Base-by-base conservation (phyloP, 2,113 vertebrate species). In the Ptyas mucosa region DNA sequence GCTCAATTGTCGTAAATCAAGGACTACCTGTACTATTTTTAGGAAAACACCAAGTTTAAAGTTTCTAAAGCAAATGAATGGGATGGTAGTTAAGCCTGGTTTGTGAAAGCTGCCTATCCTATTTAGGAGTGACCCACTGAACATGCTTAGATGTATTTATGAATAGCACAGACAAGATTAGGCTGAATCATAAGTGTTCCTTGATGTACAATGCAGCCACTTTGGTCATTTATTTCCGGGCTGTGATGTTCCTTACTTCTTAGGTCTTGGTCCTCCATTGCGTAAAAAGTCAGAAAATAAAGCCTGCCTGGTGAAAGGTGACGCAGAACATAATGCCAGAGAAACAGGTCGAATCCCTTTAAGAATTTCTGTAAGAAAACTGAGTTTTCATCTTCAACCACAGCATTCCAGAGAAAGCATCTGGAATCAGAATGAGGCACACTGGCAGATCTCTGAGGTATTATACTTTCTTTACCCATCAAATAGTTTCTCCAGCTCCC, bases 181-280 rank as follows among this genome's bases (percentile, higher is more conserved):
- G 87, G 52, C 29, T 54, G 52, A 69, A 6, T 8, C 46, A 9
- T 55, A 0, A 90, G 51, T 88, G 92, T 87, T 91, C 52, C 11
- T 46, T 85, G 24, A 91, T 89, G 52, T 92, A 53, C 39, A 2
- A 93, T 0, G 64, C 58, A 85, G 53, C 34, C 87, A 85, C 53
- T 93, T 81, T 95, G 39, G 57, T 18, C 87, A 54, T 53, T 0
- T 0, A 55, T 64, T 15, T 81, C 69, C 3, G 75, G 75, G 75
- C 3, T 95, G 85, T 88, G 8, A 29, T 29, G n/a, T 0, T 81
- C 92, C 18, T 90, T 85, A 26, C 61, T 85, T 91, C 95, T 52
- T 64, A 96, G 95, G 93, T 89, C 46, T 87, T 2, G 61, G 39
- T 91, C 92, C 64, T 34, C 85, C 93, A 15, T 94, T 93, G 69